These are phyloP conservation scores for Dipodomys spectabilis DNA, from an alignment of 2,113 vertebrate species.

Conservation along the genomic window DNA sequence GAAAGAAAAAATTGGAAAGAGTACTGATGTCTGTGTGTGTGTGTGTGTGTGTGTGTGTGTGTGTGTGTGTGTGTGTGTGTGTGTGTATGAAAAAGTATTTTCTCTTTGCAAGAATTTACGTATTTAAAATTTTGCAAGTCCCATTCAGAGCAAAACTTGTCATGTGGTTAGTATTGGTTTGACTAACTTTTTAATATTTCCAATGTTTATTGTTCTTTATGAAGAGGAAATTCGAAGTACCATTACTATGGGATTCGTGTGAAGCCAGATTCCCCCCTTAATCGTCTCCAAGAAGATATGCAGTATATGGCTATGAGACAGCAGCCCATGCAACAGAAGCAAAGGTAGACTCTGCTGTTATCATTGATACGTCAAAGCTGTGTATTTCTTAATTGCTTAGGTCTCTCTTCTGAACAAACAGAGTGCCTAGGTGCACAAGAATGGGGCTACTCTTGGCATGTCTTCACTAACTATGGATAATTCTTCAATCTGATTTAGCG, in stretches of 20 bases:
- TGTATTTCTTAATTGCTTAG: neutral
- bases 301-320: constrained; percentile 93
- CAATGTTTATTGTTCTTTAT: constrained; percentile 70
- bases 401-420: neutral
- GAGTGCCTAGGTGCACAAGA: neutral
- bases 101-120: constrained; percentile 68
- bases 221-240: constrained; percentile 91
- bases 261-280: constrained; percentile 92
- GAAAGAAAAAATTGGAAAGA: constrained; percentile 65
- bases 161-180: neutral
- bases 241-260: constrained; percentile 93
- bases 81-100: constrained; percentile 55
- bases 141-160: constrained; percentile 59
- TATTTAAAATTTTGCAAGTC: constrained; percentile 67
- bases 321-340: constrained; percentile 92
- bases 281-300: constrained; percentile 92
- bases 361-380: neutral
- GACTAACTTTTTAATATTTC: constrained; percentile 65
- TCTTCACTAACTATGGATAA: neutral
- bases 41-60: too few relatives aligned
- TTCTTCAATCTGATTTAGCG: constrained; percentile 26
- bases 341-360: constrained; percentile 84
- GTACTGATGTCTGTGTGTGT: constrained; percentile 11
- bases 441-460: neutral
- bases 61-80: too few relatives aligned